phyloP scores from a whole-genome alignment of 2,888 invertebrate genomes.

The Hetaerina titia region DNA sequence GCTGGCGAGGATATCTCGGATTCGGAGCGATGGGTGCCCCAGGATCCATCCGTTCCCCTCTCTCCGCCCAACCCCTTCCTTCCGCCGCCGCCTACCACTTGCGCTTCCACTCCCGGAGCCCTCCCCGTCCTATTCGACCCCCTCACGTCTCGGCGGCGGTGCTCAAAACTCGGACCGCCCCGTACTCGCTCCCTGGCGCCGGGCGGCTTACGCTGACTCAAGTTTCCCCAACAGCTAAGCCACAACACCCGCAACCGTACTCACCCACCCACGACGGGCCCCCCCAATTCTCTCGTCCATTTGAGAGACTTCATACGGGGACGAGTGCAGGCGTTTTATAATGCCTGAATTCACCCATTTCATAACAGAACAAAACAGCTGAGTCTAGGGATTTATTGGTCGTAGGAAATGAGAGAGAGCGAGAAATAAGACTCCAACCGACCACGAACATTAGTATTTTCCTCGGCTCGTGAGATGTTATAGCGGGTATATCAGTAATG shows the following conservation, averaged over 20 bases:
- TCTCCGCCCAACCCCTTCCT: background rate
- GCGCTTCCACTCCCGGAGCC: background rate
- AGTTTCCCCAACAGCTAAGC: background rate
- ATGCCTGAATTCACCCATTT: background rate
- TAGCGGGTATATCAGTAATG: too few species aligned
- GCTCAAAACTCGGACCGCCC: too few species aligned
- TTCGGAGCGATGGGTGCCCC: conserved; percentile 15
- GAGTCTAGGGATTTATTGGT: too few species aligned
- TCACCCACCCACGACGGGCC: too few species aligned
- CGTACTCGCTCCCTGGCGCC: background rate
- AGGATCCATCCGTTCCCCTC: background rate
- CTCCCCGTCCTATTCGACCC: background rate
- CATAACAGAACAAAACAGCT: background rate
- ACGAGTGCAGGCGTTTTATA: too few species aligned
- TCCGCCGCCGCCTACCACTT: background rate
- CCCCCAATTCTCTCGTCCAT: too few species aligned
- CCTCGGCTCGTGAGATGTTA: too few species aligned
- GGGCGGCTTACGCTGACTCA: background rate
- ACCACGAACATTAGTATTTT: too few species aligned
- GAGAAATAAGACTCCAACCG: too few species aligned
- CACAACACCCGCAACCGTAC: background rate
- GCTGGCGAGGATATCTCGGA: background rate
- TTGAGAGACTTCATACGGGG: too few species aligned
- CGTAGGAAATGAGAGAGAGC: too few species aligned
- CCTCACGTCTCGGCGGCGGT: too few species aligned